These are phyloP conservation scores for Rhyacichthys aspro DNA, from an alignment of 2,797 vertebrate genomes.

Conservation along the genomic window DNA sequence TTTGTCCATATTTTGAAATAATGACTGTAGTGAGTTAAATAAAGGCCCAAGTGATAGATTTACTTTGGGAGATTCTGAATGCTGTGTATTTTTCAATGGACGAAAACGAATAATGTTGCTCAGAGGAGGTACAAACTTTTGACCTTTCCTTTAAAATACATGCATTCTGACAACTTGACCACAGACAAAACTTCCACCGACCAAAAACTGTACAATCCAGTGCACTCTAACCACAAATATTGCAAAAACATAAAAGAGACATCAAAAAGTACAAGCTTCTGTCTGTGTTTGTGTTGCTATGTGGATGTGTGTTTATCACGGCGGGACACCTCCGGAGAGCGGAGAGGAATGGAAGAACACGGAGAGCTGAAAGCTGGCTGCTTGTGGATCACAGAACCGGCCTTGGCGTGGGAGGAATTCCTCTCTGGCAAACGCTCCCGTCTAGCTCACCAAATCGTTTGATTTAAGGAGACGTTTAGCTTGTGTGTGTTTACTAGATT, in stretches of 20 bases:
- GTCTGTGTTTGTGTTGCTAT: constrained; percentile 48
- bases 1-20: constrained; percentile 14
- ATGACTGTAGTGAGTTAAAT: neutral
- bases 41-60: neutral
- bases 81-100: constrained; percentile 3
- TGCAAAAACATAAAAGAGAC: constrained; percentile 21
- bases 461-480: constrained; percentile 49
- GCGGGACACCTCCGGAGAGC: constrained; percentile 18
- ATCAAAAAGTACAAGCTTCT: constrained; percentile 24
- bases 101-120: neutral
- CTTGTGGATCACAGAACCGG: constrained; percentile 40
- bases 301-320: constrained; percentile 48
- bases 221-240: neutral
- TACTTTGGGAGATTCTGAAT: constrained; percentile 5
- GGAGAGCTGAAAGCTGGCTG: constrained; percentile 27
- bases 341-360: constrained; percentile 39
- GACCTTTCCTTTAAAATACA: constrained; percentile 4
- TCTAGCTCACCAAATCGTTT: constrained; percentile 37
- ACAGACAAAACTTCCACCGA: constrained; percentile 3
- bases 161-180: constrained; percentile 15
- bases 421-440: constrained; percentile 36
- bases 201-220: constrained; percentile 9
- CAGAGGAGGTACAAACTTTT: constrained; percentile 10
- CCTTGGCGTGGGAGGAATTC: constrained; percentile 45
- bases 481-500: constrained; percentile 41